These are phyloP conservation scores for Drosophila subobscura DNA, from an alignment of 1,140 invertebrate species.

Conservation along the genomic window DNA sequence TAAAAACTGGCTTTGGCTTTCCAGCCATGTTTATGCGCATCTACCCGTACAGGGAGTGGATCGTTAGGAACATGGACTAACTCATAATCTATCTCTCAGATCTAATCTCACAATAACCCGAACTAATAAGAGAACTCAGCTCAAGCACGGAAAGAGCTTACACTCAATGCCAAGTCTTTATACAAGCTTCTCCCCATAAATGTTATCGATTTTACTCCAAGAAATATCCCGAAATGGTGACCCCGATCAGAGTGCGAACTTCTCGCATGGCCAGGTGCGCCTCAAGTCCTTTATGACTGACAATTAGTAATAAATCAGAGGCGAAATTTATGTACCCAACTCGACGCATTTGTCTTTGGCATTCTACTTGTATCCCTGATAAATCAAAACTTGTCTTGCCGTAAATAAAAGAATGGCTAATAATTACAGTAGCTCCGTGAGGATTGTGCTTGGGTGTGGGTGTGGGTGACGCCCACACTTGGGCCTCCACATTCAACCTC, in stretches of 20 bases:
- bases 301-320: constrained; percentile 45
- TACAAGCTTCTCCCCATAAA: background rate
- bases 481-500: background rate
- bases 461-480: constrained; percentile 3
- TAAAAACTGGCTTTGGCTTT: too few species aligned
- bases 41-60: constrained; percentile 29
- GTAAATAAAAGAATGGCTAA: constrained; percentile 77
- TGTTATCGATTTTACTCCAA: too few species aligned
- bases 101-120: too few species aligned
- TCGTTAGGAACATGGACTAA: constrained; percentile 6
- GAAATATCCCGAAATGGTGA: too few species aligned
- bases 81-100: too few species aligned
- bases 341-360: constrained; percentile 35
- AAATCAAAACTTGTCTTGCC: constrained; percentile 69
- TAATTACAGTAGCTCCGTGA: constrained; percentile 55
- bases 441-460: too few species aligned
- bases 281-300: constrained; percentile 15
- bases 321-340: constrained; percentile 30
- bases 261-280: constrained; percentile 3
- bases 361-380: constrained; percentile 18
- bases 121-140: too few species aligned
- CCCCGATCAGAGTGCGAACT: too few species aligned
- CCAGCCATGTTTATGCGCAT: constrained; percentile 21
- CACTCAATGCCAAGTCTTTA: background rate
- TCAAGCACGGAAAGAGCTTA: too few species aligned